Percentiles rank a stretch among this genome's conserved stretches.
These are phyloP conservation scores for Caenorhabditis auriculariae DNA, from an alignment of 2,888 invertebrate genomes.

Conservation along the genomic window DNA sequence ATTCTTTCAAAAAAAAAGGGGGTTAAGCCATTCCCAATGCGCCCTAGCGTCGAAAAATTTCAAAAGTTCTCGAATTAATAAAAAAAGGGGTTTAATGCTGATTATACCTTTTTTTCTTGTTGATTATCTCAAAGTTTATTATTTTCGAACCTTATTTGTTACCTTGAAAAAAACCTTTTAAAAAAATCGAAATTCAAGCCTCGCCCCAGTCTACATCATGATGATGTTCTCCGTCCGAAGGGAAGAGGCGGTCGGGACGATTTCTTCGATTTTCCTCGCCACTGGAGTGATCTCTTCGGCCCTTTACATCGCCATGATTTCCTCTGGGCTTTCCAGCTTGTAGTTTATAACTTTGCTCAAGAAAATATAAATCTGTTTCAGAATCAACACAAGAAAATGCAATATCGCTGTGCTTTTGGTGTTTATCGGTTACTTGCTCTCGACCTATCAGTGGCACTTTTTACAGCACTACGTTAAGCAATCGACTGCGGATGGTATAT, in stretches of 20 bases:
- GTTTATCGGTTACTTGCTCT: conserved; percentile 9
- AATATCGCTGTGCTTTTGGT: conserved; percentile 13
- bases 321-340: conserved; percentile 8
- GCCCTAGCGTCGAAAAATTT: no score
- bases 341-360: neutral
- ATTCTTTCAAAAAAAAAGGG: no score
- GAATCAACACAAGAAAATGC: conserved; percentile 16
- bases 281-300: conserved; percentile 10
- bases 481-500: conserved; percentile 9
- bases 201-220: conserved; percentile 23
- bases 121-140: no score
- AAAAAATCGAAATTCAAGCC: conserved; percentile 1
- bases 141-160: neutral
- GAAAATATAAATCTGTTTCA: neutral
- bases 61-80: no score
- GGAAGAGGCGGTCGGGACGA: conserved; percentile 9
- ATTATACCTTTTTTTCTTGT: no score
- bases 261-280: conserved; percentile 12
- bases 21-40: no score
- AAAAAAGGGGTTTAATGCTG: no score
- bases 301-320: conserved; percentile 13
- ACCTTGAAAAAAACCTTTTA: no score
- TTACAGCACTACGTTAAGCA: conserved; percentile 3
- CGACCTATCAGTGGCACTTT: conserved; percentile 23
- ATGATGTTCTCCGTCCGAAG: conserved; percentile 24